phyloP scores from a whole-genome alignment of 2,797 vertebrate genomes.

The Poecilia gillii region DNA sequence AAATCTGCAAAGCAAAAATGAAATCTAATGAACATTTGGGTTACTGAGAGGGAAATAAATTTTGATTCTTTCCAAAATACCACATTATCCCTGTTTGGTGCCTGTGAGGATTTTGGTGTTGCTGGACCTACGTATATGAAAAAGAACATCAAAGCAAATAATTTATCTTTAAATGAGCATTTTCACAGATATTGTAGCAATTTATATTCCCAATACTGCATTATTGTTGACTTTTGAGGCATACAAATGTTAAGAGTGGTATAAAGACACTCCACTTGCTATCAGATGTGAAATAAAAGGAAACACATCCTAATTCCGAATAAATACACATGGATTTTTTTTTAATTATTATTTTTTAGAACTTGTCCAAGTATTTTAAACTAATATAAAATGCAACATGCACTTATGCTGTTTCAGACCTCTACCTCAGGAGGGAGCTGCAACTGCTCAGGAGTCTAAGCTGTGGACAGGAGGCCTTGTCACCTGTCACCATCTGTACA shows the following conservation, averaged over 20 bases:
- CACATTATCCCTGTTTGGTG: not conserved
- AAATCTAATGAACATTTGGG: not conserved
- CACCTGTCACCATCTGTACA: slow-evolving; percentile 51
- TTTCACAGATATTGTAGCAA: not conserved
- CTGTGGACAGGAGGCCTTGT: slow-evolving; percentile 33
- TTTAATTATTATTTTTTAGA: not conserved
- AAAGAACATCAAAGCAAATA: not conserved
- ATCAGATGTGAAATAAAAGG: not conserved
- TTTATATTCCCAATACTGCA: not conserved
- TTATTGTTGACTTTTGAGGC: not conserved
- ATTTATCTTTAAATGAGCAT: not conserved
- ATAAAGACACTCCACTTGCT: not conserved
- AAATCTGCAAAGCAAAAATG: not conserved
- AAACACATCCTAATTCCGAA: not conserved
- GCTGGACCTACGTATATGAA: not conserved
- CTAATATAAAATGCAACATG: not conserved
- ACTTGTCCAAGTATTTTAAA: not conserved
- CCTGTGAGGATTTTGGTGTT: not conserved
- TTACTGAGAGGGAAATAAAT: not conserved
- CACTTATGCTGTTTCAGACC: slow-evolving; percentile 62
- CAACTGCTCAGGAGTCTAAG: slow-evolving; percentile 64
- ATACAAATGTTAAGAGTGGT: not conserved
- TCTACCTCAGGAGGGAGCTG: slow-evolving; percentile 79
- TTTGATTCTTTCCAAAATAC: not conserved
- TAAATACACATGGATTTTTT: not conserved